Evolutionary conservation across 2,888 invertebrate genomes (phyloP).

Genomic region (Phlogophora meticulosa): DNA sequence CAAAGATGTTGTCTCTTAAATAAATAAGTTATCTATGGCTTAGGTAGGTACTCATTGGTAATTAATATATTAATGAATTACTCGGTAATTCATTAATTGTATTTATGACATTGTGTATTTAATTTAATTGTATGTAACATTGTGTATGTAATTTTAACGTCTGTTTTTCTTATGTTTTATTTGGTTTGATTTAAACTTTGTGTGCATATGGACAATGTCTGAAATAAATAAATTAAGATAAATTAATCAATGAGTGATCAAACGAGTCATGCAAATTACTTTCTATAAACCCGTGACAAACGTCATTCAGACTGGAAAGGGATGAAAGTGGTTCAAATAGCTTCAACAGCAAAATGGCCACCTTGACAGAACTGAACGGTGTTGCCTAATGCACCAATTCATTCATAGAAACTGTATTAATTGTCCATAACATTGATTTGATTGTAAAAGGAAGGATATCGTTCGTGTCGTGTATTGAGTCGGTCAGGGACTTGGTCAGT

Average conservation of each 20-base stretch:
- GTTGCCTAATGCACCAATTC: slow-evolving; percentile 33
- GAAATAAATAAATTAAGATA: neutral
- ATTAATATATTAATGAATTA: too few species aligned
- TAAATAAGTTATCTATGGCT: too few species aligned
- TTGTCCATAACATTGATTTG: slow-evolving; percentile 12
- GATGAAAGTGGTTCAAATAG: slow-evolving; percentile 49
- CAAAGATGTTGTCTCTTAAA: too few species aligned
- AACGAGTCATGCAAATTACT: slow-evolving; percentile 28
- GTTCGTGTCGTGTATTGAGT: slow-evolving; percentile 9
- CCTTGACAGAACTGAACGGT: slow-evolving; percentile 48
- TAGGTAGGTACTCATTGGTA: too few species aligned
- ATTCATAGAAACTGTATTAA: slow-evolving; percentile 38
- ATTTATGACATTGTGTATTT: too few species aligned
- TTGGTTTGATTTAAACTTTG: too few species aligned
- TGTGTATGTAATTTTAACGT: too few species aligned
- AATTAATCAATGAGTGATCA: slow-evolving; percentile 19
- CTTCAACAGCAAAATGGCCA: slow-evolving; percentile 39
- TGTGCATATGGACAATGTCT: too few species aligned
- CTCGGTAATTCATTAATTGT: too few species aligned
- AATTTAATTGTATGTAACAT: too few species aligned
- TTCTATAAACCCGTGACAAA: slow-evolving; percentile 37
- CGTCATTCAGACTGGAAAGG: slow-evolving; percentile 19
- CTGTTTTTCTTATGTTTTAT: too few species aligned
- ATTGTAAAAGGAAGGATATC: slow-evolving; percentile 49
- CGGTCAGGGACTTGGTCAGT: slow-evolving; percentile 41